Conservation (phyloP, 2,797 vertebrate genomes). For the Cryptoblepharus egeriae region DNA sequence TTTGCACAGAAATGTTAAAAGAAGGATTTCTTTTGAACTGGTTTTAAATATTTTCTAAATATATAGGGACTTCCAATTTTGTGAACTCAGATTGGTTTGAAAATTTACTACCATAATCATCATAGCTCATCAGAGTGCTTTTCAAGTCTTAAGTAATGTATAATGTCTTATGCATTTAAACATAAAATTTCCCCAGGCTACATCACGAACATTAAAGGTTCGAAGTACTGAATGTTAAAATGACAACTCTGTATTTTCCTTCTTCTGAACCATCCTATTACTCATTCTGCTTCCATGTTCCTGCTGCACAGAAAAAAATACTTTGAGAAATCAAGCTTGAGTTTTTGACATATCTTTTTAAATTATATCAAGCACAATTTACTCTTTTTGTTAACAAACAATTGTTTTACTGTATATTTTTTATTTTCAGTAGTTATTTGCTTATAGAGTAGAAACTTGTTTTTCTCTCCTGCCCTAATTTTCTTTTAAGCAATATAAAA, state of each 20-base stretch:
- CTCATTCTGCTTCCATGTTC: background rate
- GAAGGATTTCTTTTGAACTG: background rate
- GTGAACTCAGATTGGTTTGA: background rate
- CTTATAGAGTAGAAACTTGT: background rate
- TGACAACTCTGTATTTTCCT: background rate
- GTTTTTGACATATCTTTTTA: conserved; percentile 5
- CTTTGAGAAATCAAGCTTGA: background rate
- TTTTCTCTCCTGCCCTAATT: background rate
- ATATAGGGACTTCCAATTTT: background rate
- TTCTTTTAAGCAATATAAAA: too few relatives aligned
- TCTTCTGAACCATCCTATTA: background rate
- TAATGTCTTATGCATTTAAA: background rate
- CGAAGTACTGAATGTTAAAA: background rate
- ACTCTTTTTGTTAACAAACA: background rate
- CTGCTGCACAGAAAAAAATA: background rate
- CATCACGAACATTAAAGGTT: background rate
- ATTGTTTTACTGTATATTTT: background rate
- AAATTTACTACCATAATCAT: background rate
- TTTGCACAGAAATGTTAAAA: background rate
- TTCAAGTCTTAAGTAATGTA: background rate
- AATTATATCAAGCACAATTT: background rate
- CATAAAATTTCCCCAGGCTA: background rate
- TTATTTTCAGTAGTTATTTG: background rate
- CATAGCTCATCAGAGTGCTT: background rate
- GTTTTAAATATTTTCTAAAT: background rate